Conservation (phyloP, 2,888 invertebrate species). For the Apamea monoglypha region DNA sequence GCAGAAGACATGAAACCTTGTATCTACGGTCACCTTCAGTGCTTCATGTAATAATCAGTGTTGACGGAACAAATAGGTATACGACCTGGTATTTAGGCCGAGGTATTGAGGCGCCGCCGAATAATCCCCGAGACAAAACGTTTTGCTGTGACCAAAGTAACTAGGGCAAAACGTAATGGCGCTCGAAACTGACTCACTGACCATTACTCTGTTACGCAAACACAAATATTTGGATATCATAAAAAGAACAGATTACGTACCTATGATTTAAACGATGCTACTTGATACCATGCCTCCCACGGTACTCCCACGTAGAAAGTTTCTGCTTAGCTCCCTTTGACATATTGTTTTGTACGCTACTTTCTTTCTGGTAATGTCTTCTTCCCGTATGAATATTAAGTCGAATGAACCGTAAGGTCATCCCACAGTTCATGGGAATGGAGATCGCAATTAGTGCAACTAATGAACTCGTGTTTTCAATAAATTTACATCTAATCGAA, state of each 20-base stretch:
- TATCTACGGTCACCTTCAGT: constrained; percentile 53
- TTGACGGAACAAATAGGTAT: constrained; percentile 78
- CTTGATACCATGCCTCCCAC: constrained; percentile 65
- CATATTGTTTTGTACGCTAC: constrained; percentile 57
- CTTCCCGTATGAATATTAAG: constrained; percentile 49
- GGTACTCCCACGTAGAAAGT: constrained; percentile 62
- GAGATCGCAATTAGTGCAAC: constrained; percentile 61
- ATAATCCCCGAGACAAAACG: constrained; percentile 78
- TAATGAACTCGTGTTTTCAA: constrained; percentile 63
- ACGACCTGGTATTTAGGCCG: constrained; percentile 77
- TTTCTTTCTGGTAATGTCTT: constrained; percentile 60
- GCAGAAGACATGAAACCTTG: constrained; percentile 46
- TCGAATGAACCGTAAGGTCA: constrained; percentile 50
- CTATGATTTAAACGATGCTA: constrained; percentile 68
- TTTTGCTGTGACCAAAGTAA: constrained; percentile 72
- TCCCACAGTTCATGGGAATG: constrained; percentile 56
- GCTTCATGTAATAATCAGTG: constrained; percentile 64
- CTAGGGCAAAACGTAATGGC: constrained; percentile 74
- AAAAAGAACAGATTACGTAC: constrained; percentile 63
- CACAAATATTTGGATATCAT: constrained; percentile 68
- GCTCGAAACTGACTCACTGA: constrained; percentile 72
- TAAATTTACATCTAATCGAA: constrained; percentile 61
- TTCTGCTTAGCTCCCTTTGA: constrained; percentile 63
- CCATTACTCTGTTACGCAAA: constrained; percentile 72
- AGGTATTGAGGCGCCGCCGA: constrained; percentile 73